Evolutionary conservation across 2,888 invertebrate species (phyloP), one percentile per base, ranked within the genome.

Genomic region (Cheilosia vulpina): DNA sequence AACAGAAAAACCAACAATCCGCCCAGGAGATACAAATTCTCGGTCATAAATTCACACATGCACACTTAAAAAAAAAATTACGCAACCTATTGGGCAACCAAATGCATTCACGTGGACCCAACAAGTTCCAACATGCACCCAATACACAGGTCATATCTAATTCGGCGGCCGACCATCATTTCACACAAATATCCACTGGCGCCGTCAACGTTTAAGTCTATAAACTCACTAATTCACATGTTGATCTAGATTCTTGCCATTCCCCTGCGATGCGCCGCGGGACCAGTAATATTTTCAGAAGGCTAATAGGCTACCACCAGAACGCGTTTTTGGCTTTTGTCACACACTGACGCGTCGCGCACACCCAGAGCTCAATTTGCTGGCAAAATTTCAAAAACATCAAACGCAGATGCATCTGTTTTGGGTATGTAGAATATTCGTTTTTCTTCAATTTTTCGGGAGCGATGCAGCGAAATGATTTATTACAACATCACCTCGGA

Each of bases 351-450:
- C 66, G 27, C 41, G 11, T 2, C 41, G 4, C 5, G 34, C 38
- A 19, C 47, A 31, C 58, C 58, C 9, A 58, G 21, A 19, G 4
- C 55, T 15, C 31, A 17, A 13, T 53, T n/a, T 66, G 43, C 69
- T 83, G 83, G 78, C 78, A 83, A 52, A 53, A 63, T 55, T 63
- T 83, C 83, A 38, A 83, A 83, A 82, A 82, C 81, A 58, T 75
- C 69, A 57, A 75, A 63, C 41, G 19, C 24, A 45, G 57, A 34
- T 69, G 38, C 77, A 76, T 77, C 77, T 77, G 62, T 45, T 55
- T 55, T 47, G 6, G 55, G 68, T 69, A 69, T 69, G 60, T 53
- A 65, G 47, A 11, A 11, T 47, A 38, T 38, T 65, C 43, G 41
- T 9, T 58, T 38, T 27, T 57, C 38, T 4, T 50, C 34, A n/a